phyloP scores from a whole-genome alignment of 2,888 invertebrate genomes.

The Acronicta psi region DNA sequence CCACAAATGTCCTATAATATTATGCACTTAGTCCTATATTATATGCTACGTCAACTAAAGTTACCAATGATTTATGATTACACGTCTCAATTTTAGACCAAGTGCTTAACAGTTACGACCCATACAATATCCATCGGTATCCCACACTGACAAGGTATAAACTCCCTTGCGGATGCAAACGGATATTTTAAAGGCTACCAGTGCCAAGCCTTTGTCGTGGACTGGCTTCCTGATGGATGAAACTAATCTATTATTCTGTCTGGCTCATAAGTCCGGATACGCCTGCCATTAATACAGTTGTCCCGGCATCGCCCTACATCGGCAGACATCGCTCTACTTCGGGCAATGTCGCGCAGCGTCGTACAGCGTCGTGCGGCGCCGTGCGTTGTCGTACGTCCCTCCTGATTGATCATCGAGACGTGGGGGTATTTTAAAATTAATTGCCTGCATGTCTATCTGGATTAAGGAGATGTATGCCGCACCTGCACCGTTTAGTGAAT shows the following conservation, averaged over 20 bases:
- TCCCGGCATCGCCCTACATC: slow-evolving; percentile 33
- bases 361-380: slow-evolving; percentile 1
- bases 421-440: slow-evolving; percentile 50
- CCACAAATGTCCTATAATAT: too few species aligned
- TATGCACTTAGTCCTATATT: too few species aligned
- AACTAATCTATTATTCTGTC: slow-evolving; percentile 64
- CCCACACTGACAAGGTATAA: slow-evolving; percentile 19
- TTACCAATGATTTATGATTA: slow-evolving; percentile 4
- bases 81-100: slow-evolving; percentile 30
- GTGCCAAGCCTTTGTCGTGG: slow-evolving; percentile 60
- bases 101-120: not conserved
- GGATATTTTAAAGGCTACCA: slow-evolving; percentile 45
- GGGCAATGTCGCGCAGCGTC: slow-evolving; percentile 12
- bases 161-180: slow-evolving; percentile 29
- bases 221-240: slow-evolving; percentile 65
- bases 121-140: slow-evolving; percentile 35
- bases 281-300: slow-evolving; percentile 62
- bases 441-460: slow-evolving; percentile 35
- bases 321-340: slow-evolving; percentile 23
- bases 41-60: not conserved
- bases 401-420: slow-evolving; percentile 48
- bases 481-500: slow-evolving; percentile 22
- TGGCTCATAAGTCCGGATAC: slow-evolving; percentile 61
- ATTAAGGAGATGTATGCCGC: slow-evolving; percentile 30
- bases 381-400: slow-evolving; percentile 14